Base-by-base conservation (phyloP, 2,113 vertebrate genomes). In the Aix galericulata region DNA sequence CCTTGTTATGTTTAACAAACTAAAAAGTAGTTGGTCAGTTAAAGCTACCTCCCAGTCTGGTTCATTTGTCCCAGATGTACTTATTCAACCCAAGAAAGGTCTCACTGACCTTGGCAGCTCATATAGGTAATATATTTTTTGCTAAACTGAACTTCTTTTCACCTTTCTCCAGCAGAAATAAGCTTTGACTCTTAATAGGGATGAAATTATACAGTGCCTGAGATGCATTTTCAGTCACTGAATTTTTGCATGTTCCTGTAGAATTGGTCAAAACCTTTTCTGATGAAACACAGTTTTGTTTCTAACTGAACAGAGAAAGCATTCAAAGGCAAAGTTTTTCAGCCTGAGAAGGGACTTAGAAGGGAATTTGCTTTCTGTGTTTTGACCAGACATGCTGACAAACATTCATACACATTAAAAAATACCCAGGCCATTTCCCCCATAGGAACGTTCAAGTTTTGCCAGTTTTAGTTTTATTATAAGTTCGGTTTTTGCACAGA, bases 21-120 rank as follows among this genome's bases (percentile, higher is more conserved):
- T 66, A 62, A 73, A 53, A 11, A 69, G 20, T 44, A 36, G 17
- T 36, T 82, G 8, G 18, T 34, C 67, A 90, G 26, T 31, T 79
- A 86, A 77, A 88, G 36, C 15, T 76, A 36, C 48, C 12, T 84
- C 58, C 38, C 31, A 66, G 36, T 10, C 44, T 93, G 40, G 9
- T 84, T 93, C 85, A 40, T 91, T 86, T 93, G 82, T 69, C 69
- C 48, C 86, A 73, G 42, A 0, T 6, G 32, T 76, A 88, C 31
- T 93, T 75, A 91, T 22, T 95, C 73, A 92, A 84, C 56, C 9
- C 34, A 36, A 31, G n/a, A 91, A 73, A 97, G 93, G 94, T 97
- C 92, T 95, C 40, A 62, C 44, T 93, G 95, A 96, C 96, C 95
- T 95, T 96, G 95, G 93, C 93, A 93, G n/a, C 46, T 93, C 48